Base-by-base conservation (phyloP, 2,888 invertebrate species). In the Merodon equestris region DNA sequence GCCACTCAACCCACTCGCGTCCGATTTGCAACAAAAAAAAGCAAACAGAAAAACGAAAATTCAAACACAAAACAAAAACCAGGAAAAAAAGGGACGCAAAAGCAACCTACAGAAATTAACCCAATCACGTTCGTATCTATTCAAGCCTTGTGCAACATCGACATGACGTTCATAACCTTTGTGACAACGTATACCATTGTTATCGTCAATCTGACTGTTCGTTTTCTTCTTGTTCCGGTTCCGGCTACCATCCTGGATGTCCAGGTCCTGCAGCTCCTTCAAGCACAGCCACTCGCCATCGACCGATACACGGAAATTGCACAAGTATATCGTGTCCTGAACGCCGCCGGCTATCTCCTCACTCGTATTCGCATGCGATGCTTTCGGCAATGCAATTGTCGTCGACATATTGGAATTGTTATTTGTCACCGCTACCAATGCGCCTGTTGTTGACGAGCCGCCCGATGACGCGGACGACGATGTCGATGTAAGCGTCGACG, bases 281-380 rank as follows among this genome's bases (percentile, higher is more conserved):
- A 98, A 90, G 87, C 98, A 98, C 72, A 98, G 91, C 98, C 98
- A 98, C 88, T 98, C 98, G 74, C 98, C 98, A 86, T 98, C 97
- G 47, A 98, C 98, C 58, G 97, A 97, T 5, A 98, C 98, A 70
- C 98, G 94, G 89, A 98, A 98, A 89, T 98, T 98, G 91, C 98
- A 98, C 88, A 98, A 90, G 90, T 98, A 98, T 86, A 98, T 97
- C 68, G 97, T 98, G 89, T 98, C 97, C 90, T 97, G 96, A 51
- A 97, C 97, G 84, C 95, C 95, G 84, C 88, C 88, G 44, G 87
- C 85, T 60, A 88, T 85, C 71, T 88, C 88, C 67, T 88, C 88
- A 67, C 56, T 86, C 57, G 86, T 86, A 66, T 88, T 87, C 36
- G 88, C 90, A 79, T 91, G 90, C 44, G 90, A 90, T 44, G 89